These are phyloP conservation scores for Magallana angulata DNA, from an alignment of 1,140 invertebrate species.

Conservation along the genomic window DNA sequence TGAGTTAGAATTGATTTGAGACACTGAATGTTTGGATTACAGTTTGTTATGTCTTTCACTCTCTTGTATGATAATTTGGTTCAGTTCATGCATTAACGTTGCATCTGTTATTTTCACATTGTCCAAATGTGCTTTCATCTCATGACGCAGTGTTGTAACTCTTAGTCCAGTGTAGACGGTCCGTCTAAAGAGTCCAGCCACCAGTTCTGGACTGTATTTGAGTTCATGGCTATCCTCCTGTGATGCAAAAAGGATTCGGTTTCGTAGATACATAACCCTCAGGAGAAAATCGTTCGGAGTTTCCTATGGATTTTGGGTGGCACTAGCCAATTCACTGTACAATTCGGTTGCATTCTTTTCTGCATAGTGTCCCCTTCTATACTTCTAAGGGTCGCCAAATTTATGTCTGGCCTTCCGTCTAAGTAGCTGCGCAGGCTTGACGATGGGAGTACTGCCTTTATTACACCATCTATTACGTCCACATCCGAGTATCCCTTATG, in stretches of 20 bases:
- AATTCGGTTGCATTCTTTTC: conserved; percentile 40
- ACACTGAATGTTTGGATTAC: too few species aligned
- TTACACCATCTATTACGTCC: too few species aligned
- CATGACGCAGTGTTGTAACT: not conserved
- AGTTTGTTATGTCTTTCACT: conserved; percentile 1
- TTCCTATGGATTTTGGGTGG: conserved; percentile 10
- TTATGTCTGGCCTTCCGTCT: not conserved
- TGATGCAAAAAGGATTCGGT: conserved; percentile 34
- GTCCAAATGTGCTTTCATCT: not conserved
- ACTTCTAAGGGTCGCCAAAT: not conserved
- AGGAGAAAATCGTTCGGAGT: conserved; percentile 16
- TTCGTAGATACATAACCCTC: conserved; percentile 1
- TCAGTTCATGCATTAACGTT: not conserved
- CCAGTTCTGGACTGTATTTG: not conserved
- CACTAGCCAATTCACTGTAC: conserved; percentile 19
- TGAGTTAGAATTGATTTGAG: too few species aligned
- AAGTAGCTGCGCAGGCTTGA: conserved; percentile 27
- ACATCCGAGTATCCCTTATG: too few species aligned
- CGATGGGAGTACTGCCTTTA: not conserved
- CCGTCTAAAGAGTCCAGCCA: not conserved
- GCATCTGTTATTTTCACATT: not conserved
- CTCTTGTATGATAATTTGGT: not conserved
- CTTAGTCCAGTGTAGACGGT: conserved; percentile 4
- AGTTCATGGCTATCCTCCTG: conserved; percentile 15
- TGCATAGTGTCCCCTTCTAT: conserved; percentile 35